Percentiles rank a stretch among this genome's conserved stretches.
Evolutionary conservation across 2,888 invertebrate species (phyloP).

Genomic region (Allacma fusca): DNA sequence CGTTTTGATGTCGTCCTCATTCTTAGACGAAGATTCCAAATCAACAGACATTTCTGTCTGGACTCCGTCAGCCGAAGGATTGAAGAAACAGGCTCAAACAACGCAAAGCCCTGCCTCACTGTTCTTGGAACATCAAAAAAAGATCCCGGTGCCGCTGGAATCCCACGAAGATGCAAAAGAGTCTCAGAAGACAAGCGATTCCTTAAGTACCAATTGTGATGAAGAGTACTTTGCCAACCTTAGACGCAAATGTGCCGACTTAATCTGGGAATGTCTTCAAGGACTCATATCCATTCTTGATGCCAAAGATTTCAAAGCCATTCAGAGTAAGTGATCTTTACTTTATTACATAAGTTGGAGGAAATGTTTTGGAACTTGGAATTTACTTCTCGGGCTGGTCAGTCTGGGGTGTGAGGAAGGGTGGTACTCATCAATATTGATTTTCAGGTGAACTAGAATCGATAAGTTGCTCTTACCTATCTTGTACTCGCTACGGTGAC

Average conservation of each 20-base stretch:
- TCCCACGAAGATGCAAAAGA: slow-evolving; percentile 33
- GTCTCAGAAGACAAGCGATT: slow-evolving; percentile 19
- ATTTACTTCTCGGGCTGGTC: no score
- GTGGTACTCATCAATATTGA: slow-evolving; percentile 1
- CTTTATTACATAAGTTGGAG: not conserved
- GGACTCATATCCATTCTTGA: slow-evolving; percentile 61
- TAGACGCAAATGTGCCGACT: slow-evolving; percentile 57
- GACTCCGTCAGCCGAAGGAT: slow-evolving; percentile 47
- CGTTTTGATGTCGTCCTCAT: slow-evolving; percentile 73
- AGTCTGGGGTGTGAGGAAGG: no score
- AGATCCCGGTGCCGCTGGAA: not conserved
- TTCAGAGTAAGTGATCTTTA: slow-evolving; percentile 54
- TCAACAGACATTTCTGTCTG: slow-evolving; percentile 61
- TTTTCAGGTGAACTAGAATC: slow-evolving; percentile 60
- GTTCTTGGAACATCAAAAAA: slow-evolving; percentile 46
- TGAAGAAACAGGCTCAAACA: slow-evolving; percentile 25
- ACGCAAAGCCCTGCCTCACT: slow-evolving; percentile 26
- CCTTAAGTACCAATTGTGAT: slow-evolving; percentile 52
- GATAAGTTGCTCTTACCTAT: slow-evolving; percentile 60
- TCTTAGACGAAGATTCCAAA: slow-evolving; percentile 59
- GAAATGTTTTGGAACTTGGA: no score
- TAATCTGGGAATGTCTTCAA: slow-evolving; percentile 61
- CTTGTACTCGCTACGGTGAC: slow-evolving; percentile 61
- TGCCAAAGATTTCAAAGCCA: slow-evolving; percentile 60
- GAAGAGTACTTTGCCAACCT: slow-evolving; percentile 59